phyloP scores from a whole-genome alignment of 1,140 invertebrate species.

The Oreohelix idahoensis region DNA sequence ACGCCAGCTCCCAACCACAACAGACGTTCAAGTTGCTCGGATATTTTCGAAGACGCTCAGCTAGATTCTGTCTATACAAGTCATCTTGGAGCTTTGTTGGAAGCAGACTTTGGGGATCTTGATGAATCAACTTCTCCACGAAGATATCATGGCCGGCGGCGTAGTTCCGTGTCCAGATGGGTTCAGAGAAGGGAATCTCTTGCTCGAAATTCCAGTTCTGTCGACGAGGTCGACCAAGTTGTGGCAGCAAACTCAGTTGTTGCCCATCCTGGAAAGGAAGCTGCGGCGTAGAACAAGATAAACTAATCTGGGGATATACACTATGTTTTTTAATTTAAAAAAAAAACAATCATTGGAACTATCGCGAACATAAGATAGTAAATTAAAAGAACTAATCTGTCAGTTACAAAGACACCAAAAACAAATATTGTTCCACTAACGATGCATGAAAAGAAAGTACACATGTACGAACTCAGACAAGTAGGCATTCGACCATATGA shows the following conservation, averaged over 20 bases:
- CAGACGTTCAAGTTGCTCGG: slow-evolving; percentile 14
- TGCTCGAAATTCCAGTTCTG: background rate
- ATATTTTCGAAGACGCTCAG: slow-evolving; percentile 13
- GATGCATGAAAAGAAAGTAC: too few relatives aligned
- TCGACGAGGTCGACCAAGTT: background rate
- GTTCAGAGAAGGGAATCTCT: background rate
- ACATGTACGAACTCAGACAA: too few relatives aligned
- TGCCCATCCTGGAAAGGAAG: background rate
- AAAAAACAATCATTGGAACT: too few relatives aligned
- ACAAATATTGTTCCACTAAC: too few relatives aligned
- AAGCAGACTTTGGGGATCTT: background rate
- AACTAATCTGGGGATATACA: too few relatives aligned
- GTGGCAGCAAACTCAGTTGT: background rate
- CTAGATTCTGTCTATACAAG: slow-evolving; percentile 3
- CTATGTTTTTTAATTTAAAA: too few relatives aligned
- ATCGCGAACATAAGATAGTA: too few relatives aligned
- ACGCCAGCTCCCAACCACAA: too few relatives aligned
- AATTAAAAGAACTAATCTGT: too few relatives aligned
- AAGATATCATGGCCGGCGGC: slow-evolving; percentile 7
- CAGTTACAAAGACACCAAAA: too few relatives aligned
- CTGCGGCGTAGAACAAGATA: too few relatives aligned
- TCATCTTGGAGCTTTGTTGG: background rate
- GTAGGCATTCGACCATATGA: too few relatives aligned
- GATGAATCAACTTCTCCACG: background rate
- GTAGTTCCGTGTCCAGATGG: slow-evolving; percentile 24